Conservation (phyloP, 2,888 invertebrate genomes). For the Noctua janthina region DNA sequence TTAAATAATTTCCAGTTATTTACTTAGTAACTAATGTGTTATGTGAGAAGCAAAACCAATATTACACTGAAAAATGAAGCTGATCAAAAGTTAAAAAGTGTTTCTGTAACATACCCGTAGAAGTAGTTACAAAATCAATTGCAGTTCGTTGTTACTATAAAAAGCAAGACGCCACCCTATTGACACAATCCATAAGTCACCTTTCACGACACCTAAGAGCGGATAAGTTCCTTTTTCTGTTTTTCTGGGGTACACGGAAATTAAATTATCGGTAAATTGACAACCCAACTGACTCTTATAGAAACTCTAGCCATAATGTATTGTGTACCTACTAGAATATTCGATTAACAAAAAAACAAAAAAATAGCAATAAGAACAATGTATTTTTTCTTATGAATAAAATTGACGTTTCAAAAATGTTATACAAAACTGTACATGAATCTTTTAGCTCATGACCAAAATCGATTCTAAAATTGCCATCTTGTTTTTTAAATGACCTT, state of each 20-base stretch:
- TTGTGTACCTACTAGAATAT: not conserved
- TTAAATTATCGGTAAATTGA: constrained; percentile 13
- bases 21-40: not conserved
- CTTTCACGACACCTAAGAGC: not conserved
- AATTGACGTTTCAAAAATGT: too few species aligned
- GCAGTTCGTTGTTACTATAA: not conserved
- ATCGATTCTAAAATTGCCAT: not conserved
- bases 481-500: not conserved
- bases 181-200: not conserved
- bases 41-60: not conserved
- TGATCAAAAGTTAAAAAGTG: not conserved
- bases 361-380: not conserved
- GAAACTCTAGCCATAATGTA: not conserved
- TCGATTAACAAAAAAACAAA: not conserved
- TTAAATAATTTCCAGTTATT: not conserved
- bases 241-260: not conserved
- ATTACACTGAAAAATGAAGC: not conserved
- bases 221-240: not conserved
- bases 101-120: not conserved
- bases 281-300: not conserved
- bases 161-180: not conserved
- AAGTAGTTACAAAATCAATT: not conserved
- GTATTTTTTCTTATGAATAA: not conserved
- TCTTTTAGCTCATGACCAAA: not conserved
- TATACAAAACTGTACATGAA: not conserved